A percentile compares a stretch with the other conserved stretches of the same genome.
Evolutionary conservation across 2,113 vertebrate species (phyloP).

Genomic region (Sylvietta virens): DNA sequence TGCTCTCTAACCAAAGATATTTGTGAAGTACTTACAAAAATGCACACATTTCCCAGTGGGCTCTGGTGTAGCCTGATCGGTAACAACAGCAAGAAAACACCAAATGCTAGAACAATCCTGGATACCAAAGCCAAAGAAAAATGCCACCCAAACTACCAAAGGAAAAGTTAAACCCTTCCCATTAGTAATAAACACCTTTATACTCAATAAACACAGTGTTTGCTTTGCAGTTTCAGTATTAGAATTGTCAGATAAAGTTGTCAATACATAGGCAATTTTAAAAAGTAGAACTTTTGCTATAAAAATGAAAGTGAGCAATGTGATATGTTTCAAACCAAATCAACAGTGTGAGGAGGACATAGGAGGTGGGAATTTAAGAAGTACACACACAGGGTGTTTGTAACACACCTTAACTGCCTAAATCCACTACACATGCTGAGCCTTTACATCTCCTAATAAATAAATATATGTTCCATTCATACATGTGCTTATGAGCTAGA

Average conservation of each 20-base stretch:
- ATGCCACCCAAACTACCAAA: not conserved
- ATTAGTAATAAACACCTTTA: not conserved
- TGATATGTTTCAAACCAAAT: not conserved
- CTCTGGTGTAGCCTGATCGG: not conserved
- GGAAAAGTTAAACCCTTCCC: not conserved
- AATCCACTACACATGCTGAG: not conserved
- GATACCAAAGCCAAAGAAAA: not conserved
- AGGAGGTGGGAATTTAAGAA: not conserved
- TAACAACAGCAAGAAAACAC: not conserved
- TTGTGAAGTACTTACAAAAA: not conserved
- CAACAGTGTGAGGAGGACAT: not conserved
- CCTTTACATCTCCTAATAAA: not conserved
- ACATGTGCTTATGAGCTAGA: not conserved
- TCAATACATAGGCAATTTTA: not conserved
- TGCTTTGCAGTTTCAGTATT: not conserved
- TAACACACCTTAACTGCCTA: not conserved
- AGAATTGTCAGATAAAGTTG: not conserved
- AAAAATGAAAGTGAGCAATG: not conserved
- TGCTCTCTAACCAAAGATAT: conserved; percentile 11
- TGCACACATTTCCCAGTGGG: not conserved
- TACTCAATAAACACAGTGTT: not conserved
- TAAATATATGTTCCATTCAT: not conserved
- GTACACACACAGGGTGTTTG: not conserved
- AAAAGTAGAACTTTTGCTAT: not conserved
- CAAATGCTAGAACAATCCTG: not conserved